Evolutionary conservation across 2,797 vertebrate species (phyloP).

Genomic region (Rhodeus uyekii): DNA sequence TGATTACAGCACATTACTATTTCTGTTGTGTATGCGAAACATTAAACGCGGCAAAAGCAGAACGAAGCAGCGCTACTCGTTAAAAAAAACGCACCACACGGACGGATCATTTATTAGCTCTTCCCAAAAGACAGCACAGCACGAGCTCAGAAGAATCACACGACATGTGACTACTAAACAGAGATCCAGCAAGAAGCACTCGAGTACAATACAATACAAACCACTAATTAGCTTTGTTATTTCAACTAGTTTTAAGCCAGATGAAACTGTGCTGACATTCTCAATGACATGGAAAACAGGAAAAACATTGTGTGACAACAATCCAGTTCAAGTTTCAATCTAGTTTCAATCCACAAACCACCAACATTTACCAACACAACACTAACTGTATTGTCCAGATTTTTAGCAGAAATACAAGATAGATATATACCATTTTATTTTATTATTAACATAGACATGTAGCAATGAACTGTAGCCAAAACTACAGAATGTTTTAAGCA

Average conservation of each 20-base stretch:
- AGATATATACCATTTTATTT: neutral
- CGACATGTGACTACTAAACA: neutral
- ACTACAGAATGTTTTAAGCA: neutral
- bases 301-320: neutral
- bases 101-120: neutral
- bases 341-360: neutral
- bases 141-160: neutral
- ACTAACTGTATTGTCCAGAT: neutral
- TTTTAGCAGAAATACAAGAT: too few species aligned
- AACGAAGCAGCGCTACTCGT: neutral
- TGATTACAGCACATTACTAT: too few species aligned
- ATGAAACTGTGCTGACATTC: neutral
- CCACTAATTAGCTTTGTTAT: neutral
- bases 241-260: neutral
- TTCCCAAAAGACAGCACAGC: neutral
- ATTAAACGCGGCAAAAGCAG: neutral
- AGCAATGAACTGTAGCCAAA: neutral
- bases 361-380: neutral
- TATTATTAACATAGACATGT: neutral
- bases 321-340: too few species aligned
- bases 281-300: neutral
- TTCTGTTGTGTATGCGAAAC: too few species aligned
- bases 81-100: neutral
- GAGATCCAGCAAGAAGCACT: neutral
- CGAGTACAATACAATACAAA: neutral